Conservation (phyloP, 2,113 vertebrate species). For the Petrocephalus microphthalmus region DNA sequence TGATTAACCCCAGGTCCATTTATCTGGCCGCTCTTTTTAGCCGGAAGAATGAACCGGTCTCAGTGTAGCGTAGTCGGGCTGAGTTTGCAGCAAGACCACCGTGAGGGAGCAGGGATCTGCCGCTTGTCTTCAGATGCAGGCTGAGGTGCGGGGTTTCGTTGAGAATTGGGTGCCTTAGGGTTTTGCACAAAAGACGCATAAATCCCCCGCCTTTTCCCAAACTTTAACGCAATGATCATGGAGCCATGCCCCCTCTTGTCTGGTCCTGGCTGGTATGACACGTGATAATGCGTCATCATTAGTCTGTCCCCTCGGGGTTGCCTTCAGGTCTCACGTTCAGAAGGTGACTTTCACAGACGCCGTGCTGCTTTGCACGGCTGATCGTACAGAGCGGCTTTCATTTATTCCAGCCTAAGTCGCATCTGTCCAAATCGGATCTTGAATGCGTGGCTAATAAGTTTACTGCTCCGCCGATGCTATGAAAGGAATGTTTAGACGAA, state of each 20-base stretch:
- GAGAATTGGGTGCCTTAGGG: constrained; percentile 33
- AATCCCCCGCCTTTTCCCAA: neutral
- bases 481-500: constrained; percentile 31
- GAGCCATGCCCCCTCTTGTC: neutral
- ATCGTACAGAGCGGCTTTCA: neutral
- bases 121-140: constrained; percentile 34
- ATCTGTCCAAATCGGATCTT: constrained; percentile 46
- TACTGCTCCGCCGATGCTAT: constrained; percentile 23
- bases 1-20: neutral
- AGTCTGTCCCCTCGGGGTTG: neutral
- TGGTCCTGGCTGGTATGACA: neutral
- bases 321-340: neutral
- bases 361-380: neutral
- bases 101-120: neutral
- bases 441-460: constrained; percentile 23
- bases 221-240: neutral
- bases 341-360: neutral
- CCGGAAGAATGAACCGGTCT: neutral
- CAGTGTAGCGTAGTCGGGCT: neutral
- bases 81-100: neutral
- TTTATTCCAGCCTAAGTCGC: constrained; percentile 9
- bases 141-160: neutral
- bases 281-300: neutral
- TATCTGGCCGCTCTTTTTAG: neutral
- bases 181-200: neutral